Evolutionary conservation across 1,140 invertebrate genomes (phyloP), one percentile per base, ranked within the genome.

Genomic region (Lordiphosa collinella): DNA sequence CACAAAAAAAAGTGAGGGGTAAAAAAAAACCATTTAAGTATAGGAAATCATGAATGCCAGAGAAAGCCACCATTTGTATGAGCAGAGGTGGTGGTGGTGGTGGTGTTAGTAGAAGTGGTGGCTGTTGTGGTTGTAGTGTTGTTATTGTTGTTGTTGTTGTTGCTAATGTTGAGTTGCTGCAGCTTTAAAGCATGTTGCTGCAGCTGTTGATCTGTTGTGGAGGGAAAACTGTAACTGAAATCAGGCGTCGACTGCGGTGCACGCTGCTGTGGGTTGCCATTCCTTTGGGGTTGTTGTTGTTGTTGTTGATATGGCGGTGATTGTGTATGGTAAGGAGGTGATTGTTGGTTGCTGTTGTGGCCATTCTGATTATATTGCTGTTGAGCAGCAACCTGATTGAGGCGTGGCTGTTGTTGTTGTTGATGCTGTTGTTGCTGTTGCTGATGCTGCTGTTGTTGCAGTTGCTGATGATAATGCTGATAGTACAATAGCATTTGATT

Each of bases 1-100:
- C 70, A 80, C 76, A 48, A 46, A 58, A 63, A 51, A 51, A 57
- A 48, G n/a, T n/a, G n/a, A n/a, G 54, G 47, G 34, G 47, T 34
- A 44, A 74, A 79, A 72, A 79, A 74, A 75, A 56, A 63, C 46
- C 44, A 54, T 64, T 63, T 34, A 34, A 55, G 54, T 70, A 44
- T 69, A 35, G 49, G 75, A 65, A 29, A 29, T 63, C 75, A 80
- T 80, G 76, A 68, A 32, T 36, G 76, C 76, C 76, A 82, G 47
- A 82, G 36, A 25, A 54, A 75, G 55, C 36, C 44, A 37, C 48
- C 48, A 54, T 57, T 74, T 36, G 59, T 54, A 29, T 29, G 25
- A 29, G 5, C 5, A 29, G 25, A 29, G 25, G 5, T 29, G 25
- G 25, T 29, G 4, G 18, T 41, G 37, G 16, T 38, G 57, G 16